A percentile compares a stretch with the other conserved stretches of the same genome.
Evolutionary conservation across 2,888 invertebrate genomes (phyloP).

Genomic region (Myathropa florea): DNA sequence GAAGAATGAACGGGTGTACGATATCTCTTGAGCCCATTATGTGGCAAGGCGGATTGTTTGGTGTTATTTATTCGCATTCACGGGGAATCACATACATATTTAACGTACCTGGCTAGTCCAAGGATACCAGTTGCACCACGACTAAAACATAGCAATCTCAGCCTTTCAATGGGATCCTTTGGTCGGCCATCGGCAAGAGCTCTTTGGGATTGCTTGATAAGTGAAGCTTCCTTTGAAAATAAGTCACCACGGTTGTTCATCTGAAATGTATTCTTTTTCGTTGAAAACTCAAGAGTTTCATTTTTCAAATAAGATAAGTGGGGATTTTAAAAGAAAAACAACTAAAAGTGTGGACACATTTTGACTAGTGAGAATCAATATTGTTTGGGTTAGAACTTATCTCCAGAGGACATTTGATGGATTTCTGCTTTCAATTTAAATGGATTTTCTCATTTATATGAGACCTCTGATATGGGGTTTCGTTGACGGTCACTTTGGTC

Average conservation of each 20-base stretch:
- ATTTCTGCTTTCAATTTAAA: no score
- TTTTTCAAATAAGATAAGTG: no score
- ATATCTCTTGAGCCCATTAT: constrained; percentile 10
- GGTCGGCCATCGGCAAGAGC: constrained; percentile 83
- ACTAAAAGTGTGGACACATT: no score
- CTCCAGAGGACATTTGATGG: no score
- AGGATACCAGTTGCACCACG: constrained; percentile 94
- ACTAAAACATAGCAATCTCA: constrained; percentile 90
- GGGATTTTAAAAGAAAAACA: no score
- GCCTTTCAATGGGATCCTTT: constrained; percentile 90
- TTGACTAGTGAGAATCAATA: no score
- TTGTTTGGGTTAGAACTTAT: no score
- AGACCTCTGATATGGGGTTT: no score
- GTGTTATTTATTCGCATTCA: constrained; percentile 46
- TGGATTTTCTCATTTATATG: no score
- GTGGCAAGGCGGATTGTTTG: constrained; percentile 5
- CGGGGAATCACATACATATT: constrained; percentile 22
- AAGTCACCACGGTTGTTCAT: constrained; percentile 72
- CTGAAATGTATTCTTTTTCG: constrained; percentile 24
- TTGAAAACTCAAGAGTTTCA: no score
- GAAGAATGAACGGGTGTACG: constrained; percentile 26
- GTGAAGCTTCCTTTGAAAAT: constrained; percentile 86
- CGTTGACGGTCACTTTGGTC: no score
- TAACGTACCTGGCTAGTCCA: constrained; percentile 89
- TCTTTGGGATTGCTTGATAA: constrained; percentile 88